These are phyloP conservation scores for Hyles vespertilio DNA, from an alignment of 1,140 invertebrate genomes.

Conservation along the genomic window DNA sequence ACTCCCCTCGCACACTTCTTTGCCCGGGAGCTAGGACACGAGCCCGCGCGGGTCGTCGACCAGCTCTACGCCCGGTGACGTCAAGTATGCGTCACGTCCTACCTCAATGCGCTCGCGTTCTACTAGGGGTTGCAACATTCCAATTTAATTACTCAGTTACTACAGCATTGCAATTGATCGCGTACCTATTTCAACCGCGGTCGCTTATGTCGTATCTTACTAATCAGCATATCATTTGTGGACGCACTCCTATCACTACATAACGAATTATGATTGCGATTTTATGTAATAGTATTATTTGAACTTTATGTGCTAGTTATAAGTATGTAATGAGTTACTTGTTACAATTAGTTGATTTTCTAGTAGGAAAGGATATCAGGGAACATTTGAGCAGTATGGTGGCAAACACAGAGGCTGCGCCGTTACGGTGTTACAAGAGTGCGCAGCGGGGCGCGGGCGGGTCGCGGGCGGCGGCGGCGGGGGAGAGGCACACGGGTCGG, in stretches of 20 bases:
- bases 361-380: background rate
- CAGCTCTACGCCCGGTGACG: conserved; percentile 58
- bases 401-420: conserved; percentile 16
- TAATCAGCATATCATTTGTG: too few relatives aligned
- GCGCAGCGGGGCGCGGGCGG: conserved; percentile 25
- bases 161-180: conserved; percentile 8
- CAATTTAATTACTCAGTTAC: conserved; percentile 46
- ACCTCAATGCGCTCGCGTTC: conserved; percentile 72
- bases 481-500: conserved; percentile 45
- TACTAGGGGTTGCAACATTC: conserved; percentile 57
- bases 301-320: too few relatives aligned
- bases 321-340: too few relatives aligned
- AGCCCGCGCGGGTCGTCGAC: conserved; percentile 57
- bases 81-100: conserved; percentile 65
- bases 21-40: conserved; percentile 56
- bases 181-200: background rate
- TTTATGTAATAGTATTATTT: too few relatives aligned
- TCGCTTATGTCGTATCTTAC: too few relatives aligned
- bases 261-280: too few relatives aligned
- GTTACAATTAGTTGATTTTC: too few relatives aligned
- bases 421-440: conserved; percentile 11
- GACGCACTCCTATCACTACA: too few relatives aligned
- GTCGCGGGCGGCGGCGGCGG: conserved; percentile 32
- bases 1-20: conserved; percentile 35
- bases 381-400: background rate